Conservation (phyloP, 2,113 vertebrate species). For the Boulengerochromis microlepis region DNA sequence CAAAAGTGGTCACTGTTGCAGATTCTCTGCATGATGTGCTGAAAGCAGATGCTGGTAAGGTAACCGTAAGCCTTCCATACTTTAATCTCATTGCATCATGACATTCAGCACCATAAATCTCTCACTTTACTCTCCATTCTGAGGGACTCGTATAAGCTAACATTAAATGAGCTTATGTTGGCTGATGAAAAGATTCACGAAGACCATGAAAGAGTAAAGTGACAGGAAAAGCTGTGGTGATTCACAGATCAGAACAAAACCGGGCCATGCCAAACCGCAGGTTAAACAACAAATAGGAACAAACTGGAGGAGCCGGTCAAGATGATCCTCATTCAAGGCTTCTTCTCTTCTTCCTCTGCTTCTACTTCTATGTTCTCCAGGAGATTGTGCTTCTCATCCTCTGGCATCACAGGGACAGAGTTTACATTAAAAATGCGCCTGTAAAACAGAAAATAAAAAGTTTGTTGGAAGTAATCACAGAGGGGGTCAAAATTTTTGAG, state of each 20-base stretch:
- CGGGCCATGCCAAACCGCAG: not conserved
- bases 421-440: constrained; percentile 66
- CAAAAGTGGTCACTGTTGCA: not conserved
- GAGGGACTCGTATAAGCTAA: not conserved
- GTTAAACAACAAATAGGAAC: not conserved
- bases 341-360: constrained; percentile 34
- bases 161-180: not conserved
- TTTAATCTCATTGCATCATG: not conserved
- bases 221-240: not conserved
- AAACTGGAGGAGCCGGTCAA: not conserved
- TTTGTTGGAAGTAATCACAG: not conserved
- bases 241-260: not conserved
- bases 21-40: not conserved
- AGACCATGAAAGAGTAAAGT: not conserved
- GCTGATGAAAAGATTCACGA: not conserved
- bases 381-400: constrained; percentile 69
- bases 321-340: constrained; percentile 10
- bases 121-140: not conserved
- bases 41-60: not conserved
- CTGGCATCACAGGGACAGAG: constrained; percentile 56
- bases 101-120: not conserved
- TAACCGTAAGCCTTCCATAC: not conserved
- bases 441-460: not conserved
- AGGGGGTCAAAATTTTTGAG: not conserved
- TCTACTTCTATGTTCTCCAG: constrained; percentile 59